phyloP scores from a whole-genome alignment of 2,888 invertebrate species.

The Caradrina clavipalpis region DNA sequence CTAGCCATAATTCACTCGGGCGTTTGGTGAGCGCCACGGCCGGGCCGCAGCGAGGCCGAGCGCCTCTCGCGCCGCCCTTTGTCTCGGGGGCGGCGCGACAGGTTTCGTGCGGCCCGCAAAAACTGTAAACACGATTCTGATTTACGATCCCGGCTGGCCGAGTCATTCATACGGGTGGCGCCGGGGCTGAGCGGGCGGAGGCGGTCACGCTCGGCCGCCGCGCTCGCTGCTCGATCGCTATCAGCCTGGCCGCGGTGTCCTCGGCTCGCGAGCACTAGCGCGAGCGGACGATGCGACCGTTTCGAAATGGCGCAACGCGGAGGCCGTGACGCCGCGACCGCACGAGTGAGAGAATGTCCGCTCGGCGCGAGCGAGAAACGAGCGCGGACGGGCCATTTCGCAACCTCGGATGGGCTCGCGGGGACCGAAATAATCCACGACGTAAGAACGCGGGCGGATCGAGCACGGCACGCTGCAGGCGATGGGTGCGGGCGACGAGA shows the following conservation, averaged over 20 bases:
- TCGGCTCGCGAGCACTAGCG: constrained; percentile 73
- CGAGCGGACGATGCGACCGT: constrained; percentile 83
- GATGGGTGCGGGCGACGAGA: constrained; percentile 61
- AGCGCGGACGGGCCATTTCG: constrained; percentile 86
- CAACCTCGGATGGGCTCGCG: constrained; percentile 86
- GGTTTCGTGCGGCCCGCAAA: constrained; percentile 83
- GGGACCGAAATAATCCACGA: constrained; percentile 87
- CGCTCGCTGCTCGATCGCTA: constrained; percentile 81
- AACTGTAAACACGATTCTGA: constrained; percentile 88
- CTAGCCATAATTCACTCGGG: constrained; percentile 83
- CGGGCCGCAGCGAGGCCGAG: constrained; percentile 74
- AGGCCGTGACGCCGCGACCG: constrained; percentile 89
- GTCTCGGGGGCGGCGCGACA: constrained; percentile 85
- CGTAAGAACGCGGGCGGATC: constrained; percentile 78
- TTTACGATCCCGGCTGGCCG: constrained; percentile 81
- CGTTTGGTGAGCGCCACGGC: constrained; percentile 73
- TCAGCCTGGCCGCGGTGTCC: constrained; percentile 83
- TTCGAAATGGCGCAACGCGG: constrained; percentile 89
- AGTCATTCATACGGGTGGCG: constrained; percentile 79
- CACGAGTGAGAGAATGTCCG: constrained; percentile 89
- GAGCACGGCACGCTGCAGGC: constrained; percentile 73
- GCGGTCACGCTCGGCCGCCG: constrained; percentile 89
- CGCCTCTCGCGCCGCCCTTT: constrained; percentile 79
- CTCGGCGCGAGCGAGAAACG: constrained; percentile 83
- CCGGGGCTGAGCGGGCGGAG: constrained; percentile 75